Evolutionary conservation across 1,140 invertebrate genomes (phyloP).

Genomic region (Lepidurus apus): DNA sequence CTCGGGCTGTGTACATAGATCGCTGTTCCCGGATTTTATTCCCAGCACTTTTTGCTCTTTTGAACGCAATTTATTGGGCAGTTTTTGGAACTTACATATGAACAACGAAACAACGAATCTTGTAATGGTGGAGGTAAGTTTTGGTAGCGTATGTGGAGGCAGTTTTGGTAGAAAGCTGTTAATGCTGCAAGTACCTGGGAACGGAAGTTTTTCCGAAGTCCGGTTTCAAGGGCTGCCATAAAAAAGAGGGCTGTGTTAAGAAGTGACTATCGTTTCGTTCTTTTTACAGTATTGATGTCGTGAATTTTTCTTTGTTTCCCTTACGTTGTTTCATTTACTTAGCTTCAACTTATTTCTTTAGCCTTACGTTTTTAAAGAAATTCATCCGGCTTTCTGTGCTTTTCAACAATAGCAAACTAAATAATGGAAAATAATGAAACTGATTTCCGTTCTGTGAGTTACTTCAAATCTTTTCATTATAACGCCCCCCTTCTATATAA

Average conservation of each 20-base stretch:
- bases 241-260: neutral
- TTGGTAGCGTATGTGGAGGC: neutral
- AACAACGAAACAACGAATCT: neutral
- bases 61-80: constrained; percentile 84
- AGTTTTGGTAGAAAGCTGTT: neutral
- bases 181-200: neutral
- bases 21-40: constrained; percentile 79
- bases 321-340: no score
- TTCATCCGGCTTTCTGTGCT: no score
- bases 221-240: neutral
- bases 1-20: constrained; percentile 76
- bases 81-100: constrained; percentile 66
- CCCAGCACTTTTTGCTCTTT: constrained; percentile 72
- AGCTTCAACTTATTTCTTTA: no score
- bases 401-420: no score
- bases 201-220: neutral
- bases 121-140: neutral
- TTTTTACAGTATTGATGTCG: neutral
- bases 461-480: neutral
- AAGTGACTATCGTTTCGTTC: neutral
- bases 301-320: neutral
- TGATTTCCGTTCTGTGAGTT: no score
- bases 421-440: no score
- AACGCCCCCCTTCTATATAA: neutral
- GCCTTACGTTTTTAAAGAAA: no score